Evolutionary conservation across 2,797 vertebrate genomes (phyloP).

Genomic region (Acipenser transmontanus): DNA sequence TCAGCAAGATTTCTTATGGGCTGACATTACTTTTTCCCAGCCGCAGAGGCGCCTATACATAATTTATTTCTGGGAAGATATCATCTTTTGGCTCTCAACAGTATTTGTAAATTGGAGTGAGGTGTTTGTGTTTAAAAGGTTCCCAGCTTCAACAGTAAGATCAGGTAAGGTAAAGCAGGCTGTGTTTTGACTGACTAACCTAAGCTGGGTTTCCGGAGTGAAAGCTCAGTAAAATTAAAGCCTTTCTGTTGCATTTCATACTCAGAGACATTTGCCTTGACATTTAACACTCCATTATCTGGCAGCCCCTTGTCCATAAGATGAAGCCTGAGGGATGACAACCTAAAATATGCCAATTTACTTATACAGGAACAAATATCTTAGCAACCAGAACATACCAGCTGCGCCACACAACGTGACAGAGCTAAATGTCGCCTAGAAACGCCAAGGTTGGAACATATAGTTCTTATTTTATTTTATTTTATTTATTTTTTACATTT

Average conservation of each 20-base stretch:
- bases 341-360: slow-evolving; percentile 50
- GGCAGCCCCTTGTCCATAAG: slow-evolving; percentile 57
- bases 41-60: too few relatives aligned
- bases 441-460: not conserved
- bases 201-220: not conserved
- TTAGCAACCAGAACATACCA: slow-evolving; percentile 43
- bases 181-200: too few relatives aligned
- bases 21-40: too few relatives aligned
- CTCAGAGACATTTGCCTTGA: slow-evolving; percentile 72
- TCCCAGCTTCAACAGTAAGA: too few relatives aligned
- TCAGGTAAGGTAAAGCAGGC: too few relatives aligned
- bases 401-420: slow-evolving; percentile 12
- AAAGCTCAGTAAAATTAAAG: not conserved
- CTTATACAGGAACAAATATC: slow-evolving; percentile 59
- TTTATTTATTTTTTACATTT: too few relatives aligned
- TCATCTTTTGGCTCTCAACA: too few relatives aligned
- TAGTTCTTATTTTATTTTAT: too few relatives aligned
- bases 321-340: slow-evolving; percentile 62
- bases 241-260: slow-evolving; percentile 65
- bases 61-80: too few relatives aligned
- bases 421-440: slow-evolving; percentile 8
- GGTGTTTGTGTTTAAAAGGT: too few relatives aligned
- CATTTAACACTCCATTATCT: slow-evolving; percentile 68
- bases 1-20: too few relatives aligned
- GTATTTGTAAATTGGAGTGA: too few relatives aligned